Base-by-base conservation (phyloP, 2,888 invertebrate species). In the Nymphalis urticae region DNA sequence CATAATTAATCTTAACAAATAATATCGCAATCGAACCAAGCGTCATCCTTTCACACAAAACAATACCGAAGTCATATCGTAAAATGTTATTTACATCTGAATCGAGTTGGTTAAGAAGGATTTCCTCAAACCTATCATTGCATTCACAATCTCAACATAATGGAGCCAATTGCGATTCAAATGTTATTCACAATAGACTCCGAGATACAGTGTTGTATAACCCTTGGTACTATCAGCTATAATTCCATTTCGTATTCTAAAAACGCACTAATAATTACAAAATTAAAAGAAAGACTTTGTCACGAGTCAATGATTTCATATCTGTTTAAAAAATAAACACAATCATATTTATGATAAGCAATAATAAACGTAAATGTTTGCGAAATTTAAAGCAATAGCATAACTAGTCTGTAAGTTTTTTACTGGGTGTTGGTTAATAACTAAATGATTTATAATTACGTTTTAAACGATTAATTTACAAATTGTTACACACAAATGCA, bases 81-180 rank as follows among this genome's bases (percentile, higher is more conserved):
- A 64, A 76, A 75, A 56, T 32, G 63, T 59, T 27, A 47, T 67
- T 69, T 58, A 58, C 64, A 67, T 65, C 42, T 63, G 53, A 61
- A 67, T 64, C 36, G 50, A 48, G 36, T 27, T 21, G 51, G 21
- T 27, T 69, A 67, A 69, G 64, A 60, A 69, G 72, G 72, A 72
- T 72, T 67, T 72, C 72, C 69, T 69, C 64, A 58, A 62, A 66
- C 27, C 50, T 48, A 60, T 72, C 61, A 47, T 51, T 60, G 66
- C 68, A 66, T 78, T 76, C 78, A 65, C 72, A 62, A 72, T 68
- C 62, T 71, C 73, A 76, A 75, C 75, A 77, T 79, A 79, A 81
- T 80, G 76, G 80, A 81, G 81, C 77, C 79, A 80, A 82, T 82
- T 81, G 75, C 76, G 65, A 77, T 75, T 77, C 75, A 66, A 70